phyloP scores from a whole-genome alignment of 2,888 invertebrate genomes.

The Callyntrura guangdongensis region DNA sequence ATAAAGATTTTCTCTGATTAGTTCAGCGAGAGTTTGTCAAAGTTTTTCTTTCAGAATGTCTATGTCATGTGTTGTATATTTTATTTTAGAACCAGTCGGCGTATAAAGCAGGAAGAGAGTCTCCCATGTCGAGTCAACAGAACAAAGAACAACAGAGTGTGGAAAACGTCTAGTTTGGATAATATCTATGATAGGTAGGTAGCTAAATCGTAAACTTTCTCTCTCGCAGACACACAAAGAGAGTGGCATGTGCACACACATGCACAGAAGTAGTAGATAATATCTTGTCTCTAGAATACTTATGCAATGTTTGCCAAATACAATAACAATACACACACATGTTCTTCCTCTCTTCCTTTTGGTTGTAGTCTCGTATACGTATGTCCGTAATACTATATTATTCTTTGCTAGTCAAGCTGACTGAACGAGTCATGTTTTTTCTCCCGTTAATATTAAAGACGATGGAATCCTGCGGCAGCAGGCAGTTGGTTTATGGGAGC shows the following conservation, averaged over 20 bases:
- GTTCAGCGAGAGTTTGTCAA: not conserved
- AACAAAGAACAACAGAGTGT: not conserved
- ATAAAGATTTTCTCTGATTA: not conserved
- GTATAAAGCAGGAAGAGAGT: not conserved
- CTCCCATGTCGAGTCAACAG: not conserved
- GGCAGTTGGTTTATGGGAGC: constrained; percentile 46
- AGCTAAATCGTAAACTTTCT: too few species aligned
- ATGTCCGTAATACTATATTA: not conserved
- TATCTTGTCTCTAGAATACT: constrained; percentile 33
- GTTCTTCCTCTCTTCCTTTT: not conserved
- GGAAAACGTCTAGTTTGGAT: not conserved
- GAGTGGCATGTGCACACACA: constrained; percentile 28
- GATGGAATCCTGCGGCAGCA: constrained; percentile 48
- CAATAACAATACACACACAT: constrained; percentile 32
- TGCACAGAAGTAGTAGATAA: constrained; percentile 11
- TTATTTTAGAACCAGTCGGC: too few species aligned
- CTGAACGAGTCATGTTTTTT: constrained; percentile 40
- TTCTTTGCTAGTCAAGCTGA: not conserved
- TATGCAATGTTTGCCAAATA: not conserved
- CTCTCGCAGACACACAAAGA: not conserved
- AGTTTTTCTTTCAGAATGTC: not conserved
- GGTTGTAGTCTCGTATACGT: not conserved
- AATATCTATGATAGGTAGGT: too few species aligned
- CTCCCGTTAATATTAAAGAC: constrained; percentile 51
- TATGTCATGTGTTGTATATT: too few species aligned